phyloP scores from a whole-genome alignment of 2,888 invertebrate species.

The Cybosia mesomella region DNA sequence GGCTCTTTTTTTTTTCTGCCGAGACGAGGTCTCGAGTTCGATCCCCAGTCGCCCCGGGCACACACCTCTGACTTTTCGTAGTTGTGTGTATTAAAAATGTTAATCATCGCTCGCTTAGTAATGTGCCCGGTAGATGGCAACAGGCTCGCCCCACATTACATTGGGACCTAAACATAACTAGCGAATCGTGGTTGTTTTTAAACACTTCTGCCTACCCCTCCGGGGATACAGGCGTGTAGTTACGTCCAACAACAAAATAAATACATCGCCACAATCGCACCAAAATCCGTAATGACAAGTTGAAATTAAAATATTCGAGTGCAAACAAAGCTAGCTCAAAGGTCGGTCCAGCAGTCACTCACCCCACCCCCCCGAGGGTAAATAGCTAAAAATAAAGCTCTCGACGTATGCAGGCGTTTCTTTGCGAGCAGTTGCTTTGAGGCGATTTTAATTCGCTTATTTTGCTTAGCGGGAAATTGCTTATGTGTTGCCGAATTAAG shows the following conservation, averaged over 20 bases:
- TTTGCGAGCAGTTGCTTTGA: conserved; percentile 81
- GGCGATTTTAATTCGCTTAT: conserved; percentile 84
- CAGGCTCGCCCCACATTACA: too few relatives aligned
- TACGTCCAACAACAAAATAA: not conserved
- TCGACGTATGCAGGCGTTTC: conserved; percentile 74
- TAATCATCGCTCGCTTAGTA: too few relatives aligned
- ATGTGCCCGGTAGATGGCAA: too few relatives aligned
- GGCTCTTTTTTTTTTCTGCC: too few relatives aligned
- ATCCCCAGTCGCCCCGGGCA: too few relatives aligned
- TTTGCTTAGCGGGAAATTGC: conserved; percentile 76
- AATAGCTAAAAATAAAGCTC: conserved; percentile 76
- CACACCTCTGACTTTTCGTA: too few relatives aligned
- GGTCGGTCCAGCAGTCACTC: conserved; percentile 67
- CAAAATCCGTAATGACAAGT: conserved; percentile 29
- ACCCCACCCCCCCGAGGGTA: conserved; percentile 59
- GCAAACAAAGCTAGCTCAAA: conserved; percentile 66
- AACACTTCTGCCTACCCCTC: too few relatives aligned
- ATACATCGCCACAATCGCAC: conserved; percentile 10
- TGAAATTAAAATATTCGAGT: conserved; percentile 44
- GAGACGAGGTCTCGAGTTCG: too few relatives aligned
- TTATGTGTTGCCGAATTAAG: conserved; percentile 76
- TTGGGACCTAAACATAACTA: too few relatives aligned
- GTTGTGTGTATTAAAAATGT: too few relatives aligned
- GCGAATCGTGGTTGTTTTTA: too few relatives aligned
- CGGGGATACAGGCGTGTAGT: too few relatives aligned